phyloP scores from a whole-genome alignment of 23 tunicate genomes.

The Trididemnum miniatum region DNA sequence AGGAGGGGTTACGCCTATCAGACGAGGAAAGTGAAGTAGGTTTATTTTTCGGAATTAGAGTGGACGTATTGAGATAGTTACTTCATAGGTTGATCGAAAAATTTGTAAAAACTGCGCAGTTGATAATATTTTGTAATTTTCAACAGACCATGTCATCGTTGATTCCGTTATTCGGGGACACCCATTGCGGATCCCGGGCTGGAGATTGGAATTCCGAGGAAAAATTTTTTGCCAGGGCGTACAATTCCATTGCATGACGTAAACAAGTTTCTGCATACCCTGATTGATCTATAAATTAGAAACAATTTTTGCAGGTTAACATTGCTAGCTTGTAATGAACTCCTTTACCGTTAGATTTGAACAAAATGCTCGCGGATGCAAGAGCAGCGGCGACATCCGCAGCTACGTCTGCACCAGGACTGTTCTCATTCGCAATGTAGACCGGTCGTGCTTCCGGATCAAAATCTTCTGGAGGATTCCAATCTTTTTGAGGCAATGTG shows the following conservation, averaged over 20 bases:
- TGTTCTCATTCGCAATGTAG: constrained; percentile 38
- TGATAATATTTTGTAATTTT: too few relatives aligned
- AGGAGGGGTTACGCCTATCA: too few relatives aligned
- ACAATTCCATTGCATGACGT: constrained; percentile 36
- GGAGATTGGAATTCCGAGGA: neutral
- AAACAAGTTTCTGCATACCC: neutral
- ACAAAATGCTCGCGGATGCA: constrained; percentile 66
- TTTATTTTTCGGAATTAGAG: too few relatives aligned
- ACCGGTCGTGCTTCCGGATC: constrained; percentile 19
- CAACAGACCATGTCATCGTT: neutral
- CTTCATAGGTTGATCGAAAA: too few relatives aligned
- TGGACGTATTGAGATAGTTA: too few relatives aligned
- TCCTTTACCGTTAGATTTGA: constrained; percentile 25
- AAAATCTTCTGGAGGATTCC: constrained; percentile 64
- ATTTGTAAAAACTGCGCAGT: too few relatives aligned
- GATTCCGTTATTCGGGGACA: neutral
- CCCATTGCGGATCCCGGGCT: neutral
- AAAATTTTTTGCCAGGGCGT: constrained; percentile 14
- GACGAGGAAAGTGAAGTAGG: too few relatives aligned
- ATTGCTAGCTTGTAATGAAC: too few relatives aligned
- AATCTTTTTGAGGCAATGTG: constrained; percentile 25
- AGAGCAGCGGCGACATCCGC: constrained; percentile 85
- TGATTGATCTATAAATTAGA: neutral
- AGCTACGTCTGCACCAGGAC: constrained; percentile 48
- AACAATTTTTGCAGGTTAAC: too few relatives aligned